These are phyloP conservation scores for Eupithecia vulgata DNA, from an alignment of 2,888 invertebrate genomes.

Conservation along the genomic window DNA sequence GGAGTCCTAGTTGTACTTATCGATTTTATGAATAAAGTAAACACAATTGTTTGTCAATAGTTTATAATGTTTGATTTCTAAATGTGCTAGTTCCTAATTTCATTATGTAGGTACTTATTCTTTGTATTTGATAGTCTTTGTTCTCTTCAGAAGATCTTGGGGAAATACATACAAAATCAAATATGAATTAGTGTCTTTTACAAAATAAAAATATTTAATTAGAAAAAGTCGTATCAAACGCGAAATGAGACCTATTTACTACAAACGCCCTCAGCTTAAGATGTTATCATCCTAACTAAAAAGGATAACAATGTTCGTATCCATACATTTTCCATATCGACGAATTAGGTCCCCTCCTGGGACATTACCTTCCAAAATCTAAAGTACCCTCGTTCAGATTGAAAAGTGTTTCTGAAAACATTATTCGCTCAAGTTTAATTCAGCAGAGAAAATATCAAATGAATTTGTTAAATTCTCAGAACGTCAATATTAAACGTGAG, in stretches of 20 bases:
- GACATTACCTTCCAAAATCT: background rate
- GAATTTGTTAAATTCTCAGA: background rate
- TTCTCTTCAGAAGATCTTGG: too few species aligned
- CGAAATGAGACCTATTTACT: background rate
- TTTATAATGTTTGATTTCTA: background rate
- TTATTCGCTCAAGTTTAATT: background rate
- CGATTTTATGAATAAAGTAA: background rate
- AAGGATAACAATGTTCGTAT: background rate
- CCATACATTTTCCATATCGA: background rate
- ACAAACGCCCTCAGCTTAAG: background rate
- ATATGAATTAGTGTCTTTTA: background rate
- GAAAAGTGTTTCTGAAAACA: background rate
- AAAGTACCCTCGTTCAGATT: background rate
- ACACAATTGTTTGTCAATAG: background rate
- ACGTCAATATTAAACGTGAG: background rate
- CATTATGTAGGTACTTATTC: background rate
- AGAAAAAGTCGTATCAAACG: background rate
- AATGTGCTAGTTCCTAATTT: background rate
- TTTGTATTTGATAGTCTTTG: background rate
- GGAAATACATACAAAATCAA: background rate
- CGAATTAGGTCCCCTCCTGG: background rate
- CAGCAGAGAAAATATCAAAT: background rate
- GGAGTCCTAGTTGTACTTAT: conserved; percentile 5
- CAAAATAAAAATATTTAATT: background rate
- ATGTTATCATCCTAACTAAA: background rate